Conservation (phyloP, 2,113 vertebrate species). For the Murina feae region DNA sequence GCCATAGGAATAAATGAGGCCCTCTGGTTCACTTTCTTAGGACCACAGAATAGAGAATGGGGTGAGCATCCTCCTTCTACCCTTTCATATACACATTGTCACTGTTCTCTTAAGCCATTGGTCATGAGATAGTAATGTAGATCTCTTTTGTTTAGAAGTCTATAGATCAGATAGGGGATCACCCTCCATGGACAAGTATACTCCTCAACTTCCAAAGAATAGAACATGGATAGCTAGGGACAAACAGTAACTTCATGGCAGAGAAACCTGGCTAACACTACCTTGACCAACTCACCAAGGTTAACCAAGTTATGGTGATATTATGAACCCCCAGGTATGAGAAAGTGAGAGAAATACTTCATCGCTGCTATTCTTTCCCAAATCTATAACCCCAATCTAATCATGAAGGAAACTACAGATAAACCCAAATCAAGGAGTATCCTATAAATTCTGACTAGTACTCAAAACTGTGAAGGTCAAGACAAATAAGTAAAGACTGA, state of each 20-base stretch:
- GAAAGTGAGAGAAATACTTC: neutral
- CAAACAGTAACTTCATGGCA: neutral
- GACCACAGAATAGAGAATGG: neutral
- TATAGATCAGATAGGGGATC: neutral
- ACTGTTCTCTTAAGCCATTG: neutral
- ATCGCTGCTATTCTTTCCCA: neutral
- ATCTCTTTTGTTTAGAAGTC: neutral
- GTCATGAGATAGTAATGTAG: neutral
- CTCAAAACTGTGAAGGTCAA: neutral
- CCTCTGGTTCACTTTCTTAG: neutral
- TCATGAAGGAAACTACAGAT: neutral
- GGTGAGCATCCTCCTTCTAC: neutral
- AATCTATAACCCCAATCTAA: neutral
- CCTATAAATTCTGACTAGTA: neutral
- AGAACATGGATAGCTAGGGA: neutral
- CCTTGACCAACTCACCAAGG: neutral
- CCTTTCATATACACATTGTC: neutral
- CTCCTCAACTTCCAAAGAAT: neutral
- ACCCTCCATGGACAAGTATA: neutral
- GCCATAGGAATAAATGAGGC: neutral
- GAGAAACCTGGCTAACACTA: neutral
- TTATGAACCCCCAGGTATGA: neutral
- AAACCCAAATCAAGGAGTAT: neutral
- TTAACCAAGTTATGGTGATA: neutral
- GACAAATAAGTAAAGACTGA: neutral